These are phyloP conservation scores for Bothrops jararaca DNA, from an alignment of 2,113 vertebrate species.

Conservation along the genomic window DNA sequence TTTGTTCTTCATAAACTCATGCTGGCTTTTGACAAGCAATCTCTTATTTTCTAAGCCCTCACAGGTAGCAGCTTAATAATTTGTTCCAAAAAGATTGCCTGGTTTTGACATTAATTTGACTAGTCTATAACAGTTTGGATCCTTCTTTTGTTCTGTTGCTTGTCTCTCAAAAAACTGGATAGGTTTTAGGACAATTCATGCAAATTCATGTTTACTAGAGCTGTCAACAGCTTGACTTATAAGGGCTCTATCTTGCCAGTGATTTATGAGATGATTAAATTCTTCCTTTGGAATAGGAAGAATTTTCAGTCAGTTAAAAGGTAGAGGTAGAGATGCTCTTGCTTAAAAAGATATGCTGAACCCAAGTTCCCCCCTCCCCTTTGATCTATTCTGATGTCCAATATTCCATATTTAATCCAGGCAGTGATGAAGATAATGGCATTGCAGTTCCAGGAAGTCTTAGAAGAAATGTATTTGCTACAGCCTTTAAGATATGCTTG, in stretches of 20 bases:
- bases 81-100: not conserved
- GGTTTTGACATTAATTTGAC: not conserved
- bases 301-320: not conserved
- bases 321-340: not conserved
- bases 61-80: not conserved
- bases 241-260: not conserved
- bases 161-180: not conserved
- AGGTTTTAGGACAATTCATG: not conserved
- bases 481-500: not conserved
- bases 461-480: not conserved
- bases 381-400: not conserved
- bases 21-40: not conserved
- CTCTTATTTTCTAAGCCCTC: not conserved
- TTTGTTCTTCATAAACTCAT: not conserved
- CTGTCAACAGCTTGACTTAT: not conserved
- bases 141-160: not conserved
- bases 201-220: not conserved
- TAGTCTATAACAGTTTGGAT: not conserved
- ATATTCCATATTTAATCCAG: not conserved
- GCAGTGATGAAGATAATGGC: not conserved
- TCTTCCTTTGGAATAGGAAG: not conserved
- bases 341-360: not conserved
- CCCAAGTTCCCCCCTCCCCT: not conserved
- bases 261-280: not conserved
- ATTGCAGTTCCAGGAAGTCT: not conserved